These are phyloP conservation scores for Bubo bubo DNA, from an alignment of 2,113 vertebrate species.

Conservation along the genomic window DNA sequence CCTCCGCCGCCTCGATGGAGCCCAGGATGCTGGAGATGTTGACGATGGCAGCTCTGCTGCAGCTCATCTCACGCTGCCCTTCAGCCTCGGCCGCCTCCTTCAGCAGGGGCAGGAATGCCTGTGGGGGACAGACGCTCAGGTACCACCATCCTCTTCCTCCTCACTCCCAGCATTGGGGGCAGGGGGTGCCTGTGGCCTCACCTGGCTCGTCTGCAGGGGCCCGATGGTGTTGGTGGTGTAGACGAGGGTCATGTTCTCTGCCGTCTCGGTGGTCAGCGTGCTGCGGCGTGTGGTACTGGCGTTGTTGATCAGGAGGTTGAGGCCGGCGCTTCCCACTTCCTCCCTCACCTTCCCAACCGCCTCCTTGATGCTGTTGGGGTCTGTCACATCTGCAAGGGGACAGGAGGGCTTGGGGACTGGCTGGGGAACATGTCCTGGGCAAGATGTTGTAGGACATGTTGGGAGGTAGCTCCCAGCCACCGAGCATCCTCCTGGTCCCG, in stretches of 20 bases:
- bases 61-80: background rate
- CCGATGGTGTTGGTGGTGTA: conserved; percentile 52
- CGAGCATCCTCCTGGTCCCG: background rate
- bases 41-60: conserved; percentile 35
- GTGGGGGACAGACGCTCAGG: rapidly evolving
- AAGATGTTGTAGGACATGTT: background rate
- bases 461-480: background rate
- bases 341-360: background rate
- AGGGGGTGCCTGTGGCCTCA: background rate
- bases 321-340: background rate
- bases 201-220: conserved; percentile 51
- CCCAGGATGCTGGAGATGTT: conserved; percentile 51
- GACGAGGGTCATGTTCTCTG: conserved; percentile 13
- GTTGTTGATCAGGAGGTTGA: conserved; percentile 45
- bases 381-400: background rate
- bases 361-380: conserved; percentile 41
- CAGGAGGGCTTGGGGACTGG: background rate
- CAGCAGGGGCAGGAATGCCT: conserved; percentile 46
- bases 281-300: background rate
- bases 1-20: background rate
- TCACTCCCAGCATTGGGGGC: rapidly evolving
- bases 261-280: background rate
- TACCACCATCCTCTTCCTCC: background rate
- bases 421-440: rapidly evolving
- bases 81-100: background rate